phyloP scores from a whole-genome alignment of 2,888 invertebrate species.

The Nomada fabriciana region DNA sequence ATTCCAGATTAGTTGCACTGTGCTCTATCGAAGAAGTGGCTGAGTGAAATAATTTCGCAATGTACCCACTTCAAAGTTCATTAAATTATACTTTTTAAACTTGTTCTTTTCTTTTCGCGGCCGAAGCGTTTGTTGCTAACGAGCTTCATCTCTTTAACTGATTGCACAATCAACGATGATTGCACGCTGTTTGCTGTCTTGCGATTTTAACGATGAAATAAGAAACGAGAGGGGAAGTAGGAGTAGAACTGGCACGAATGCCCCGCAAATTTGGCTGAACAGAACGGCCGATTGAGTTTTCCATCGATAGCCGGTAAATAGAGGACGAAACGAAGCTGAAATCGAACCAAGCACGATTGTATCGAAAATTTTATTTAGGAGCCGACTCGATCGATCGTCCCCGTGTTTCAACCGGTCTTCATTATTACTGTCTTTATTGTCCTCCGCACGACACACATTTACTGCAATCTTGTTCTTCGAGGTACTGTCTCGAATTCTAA shows the following conservation, averaged over 20 bases:
- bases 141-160: background rate
- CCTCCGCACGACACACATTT: background rate
- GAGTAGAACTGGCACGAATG: conserved; percentile 42
- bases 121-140: background rate
- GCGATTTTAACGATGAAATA: conserved; percentile 1
- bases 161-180: background rate
- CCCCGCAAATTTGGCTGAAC: conserved; percentile 61
- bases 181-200: conserved; percentile 1
- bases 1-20: conserved; percentile 7
- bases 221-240: background rate
- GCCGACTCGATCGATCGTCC: conserved; percentile 21
- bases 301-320: conserved; percentile 61
- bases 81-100: background rate
- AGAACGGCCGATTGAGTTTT: conserved; percentile 61
- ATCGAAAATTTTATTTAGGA: conserved; percentile 64
- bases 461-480: background rate
- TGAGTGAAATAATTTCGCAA: background rate
- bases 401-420: conserved; percentile 23
- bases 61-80: background rate
- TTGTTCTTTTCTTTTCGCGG: background rate
- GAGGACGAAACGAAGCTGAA: conserved; percentile 45
- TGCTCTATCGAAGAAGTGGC: background rate
- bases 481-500: background rate
- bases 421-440: conserved; percentile 47
- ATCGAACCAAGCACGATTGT: conserved; percentile 43